Conservation (phyloP, 2,113 vertebrate species). For the Platysteira castanea region DNA sequence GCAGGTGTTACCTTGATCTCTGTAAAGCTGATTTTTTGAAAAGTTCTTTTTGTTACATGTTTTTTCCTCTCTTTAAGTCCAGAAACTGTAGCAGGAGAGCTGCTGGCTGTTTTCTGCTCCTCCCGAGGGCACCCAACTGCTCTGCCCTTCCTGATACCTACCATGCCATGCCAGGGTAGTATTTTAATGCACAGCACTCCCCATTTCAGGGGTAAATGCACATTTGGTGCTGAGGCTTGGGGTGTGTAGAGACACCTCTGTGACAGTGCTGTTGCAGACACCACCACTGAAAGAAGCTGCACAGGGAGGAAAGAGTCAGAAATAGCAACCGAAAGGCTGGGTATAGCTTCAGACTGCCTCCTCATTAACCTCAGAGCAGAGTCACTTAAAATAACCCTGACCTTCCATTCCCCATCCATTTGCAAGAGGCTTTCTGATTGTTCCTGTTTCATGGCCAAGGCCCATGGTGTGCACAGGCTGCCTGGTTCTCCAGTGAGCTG, state of each 20-base stretch:
- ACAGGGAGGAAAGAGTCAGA: not conserved
- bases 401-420: not conserved
- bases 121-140: not conserved
- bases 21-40: not conserved
- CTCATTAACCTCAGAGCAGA: not conserved
- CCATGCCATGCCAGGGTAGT: rapidly evolving
- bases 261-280: not conserved
- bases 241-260: not conserved
- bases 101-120: not conserved
- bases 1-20: not conserved
- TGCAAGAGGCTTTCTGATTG: not conserved
- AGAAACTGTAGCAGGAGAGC: not conserved
- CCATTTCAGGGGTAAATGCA: not conserved
- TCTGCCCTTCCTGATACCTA: not conserved
- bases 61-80: not conserved
- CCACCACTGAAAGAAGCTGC: not conserved
- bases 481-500: not conserved
- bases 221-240: not conserved
- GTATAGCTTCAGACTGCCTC: not conserved
- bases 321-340: not conserved
- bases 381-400: not conserved
- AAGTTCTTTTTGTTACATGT: rapidly evolving
- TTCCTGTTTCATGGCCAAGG: not conserved
- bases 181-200: not conserved
- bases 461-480: not conserved